phyloP scores from a whole-genome alignment of 2,113 vertebrate genomes.

The Hypanus sabinus region DNA sequence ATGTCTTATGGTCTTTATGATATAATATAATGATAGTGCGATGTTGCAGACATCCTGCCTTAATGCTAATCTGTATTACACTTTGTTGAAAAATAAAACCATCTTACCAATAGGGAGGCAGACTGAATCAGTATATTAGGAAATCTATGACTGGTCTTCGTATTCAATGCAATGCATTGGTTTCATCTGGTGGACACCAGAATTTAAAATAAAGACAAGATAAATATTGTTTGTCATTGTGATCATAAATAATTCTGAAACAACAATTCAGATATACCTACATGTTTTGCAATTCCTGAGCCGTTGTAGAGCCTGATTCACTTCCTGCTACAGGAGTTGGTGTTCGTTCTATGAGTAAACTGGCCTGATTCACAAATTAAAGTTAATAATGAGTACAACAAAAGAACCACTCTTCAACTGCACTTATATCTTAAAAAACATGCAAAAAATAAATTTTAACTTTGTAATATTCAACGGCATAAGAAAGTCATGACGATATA shows the following conservation, averaged over 20 bases:
- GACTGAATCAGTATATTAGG: too few species aligned
- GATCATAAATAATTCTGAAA: background rate
- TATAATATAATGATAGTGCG: too few species aligned
- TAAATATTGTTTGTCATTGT: background rate
- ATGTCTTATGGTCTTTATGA: too few species aligned
- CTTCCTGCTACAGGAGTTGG: constrained; percentile 65
- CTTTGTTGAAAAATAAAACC: too few species aligned
- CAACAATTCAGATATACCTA: constrained; percentile 51
- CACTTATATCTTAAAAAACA: background rate
- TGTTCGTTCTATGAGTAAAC: constrained; percentile 65
- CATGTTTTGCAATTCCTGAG: constrained; percentile 61
- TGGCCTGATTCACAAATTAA: constrained; percentile 53
- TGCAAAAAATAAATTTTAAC: background rate
- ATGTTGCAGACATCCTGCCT: too few species aligned
- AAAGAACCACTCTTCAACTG: background rate
- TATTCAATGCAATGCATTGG: background rate
- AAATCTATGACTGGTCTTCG: background rate
- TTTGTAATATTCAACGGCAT: background rate
- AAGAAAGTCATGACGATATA: too few species aligned
- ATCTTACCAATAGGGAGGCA: too few species aligned
- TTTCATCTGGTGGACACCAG: background rate
- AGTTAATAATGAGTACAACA: background rate
- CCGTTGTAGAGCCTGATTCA: constrained; percentile 46
- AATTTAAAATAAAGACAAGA: background rate
- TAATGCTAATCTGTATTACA: too few species aligned